Base-by-base conservation (phyloP, 2,797 vertebrate genomes). In the Hydrolagus colliei region DNA sequence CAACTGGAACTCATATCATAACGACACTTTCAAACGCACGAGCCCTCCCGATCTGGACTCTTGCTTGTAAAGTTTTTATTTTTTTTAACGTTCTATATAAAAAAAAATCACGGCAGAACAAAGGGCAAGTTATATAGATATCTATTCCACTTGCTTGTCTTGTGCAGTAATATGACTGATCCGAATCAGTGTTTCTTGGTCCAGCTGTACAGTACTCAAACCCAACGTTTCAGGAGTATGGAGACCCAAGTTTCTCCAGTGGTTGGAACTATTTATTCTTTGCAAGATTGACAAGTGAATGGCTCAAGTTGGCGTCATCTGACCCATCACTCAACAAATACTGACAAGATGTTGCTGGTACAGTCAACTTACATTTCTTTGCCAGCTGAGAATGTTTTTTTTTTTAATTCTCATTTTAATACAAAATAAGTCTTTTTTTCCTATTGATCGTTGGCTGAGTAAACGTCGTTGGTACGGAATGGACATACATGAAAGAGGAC, bases 141-240 rank as follows among this genome's bases (percentile, higher is more conserved):
- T 16, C 78, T 67, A 62, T 80, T 80, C 27, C 78, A 80, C 63
- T 9, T 80, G 78, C 27, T 80, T 80, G 78, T 63, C 27, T 80
- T 67, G 78, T 79, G 63, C 78, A 62, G 10, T 62, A 80, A n/a
- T 80, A 80, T 80, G 65, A 80, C 65, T 32, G 63, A 67, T 80
- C 67, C 67, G 22, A 80, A 80, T 80, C 76, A 79, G 76, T 80
- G 78, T 80, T 80, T 1, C 61, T 79, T 59, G 20, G 11, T 79
- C 61, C 27, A 63, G n/a, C 14, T 14, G 32, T 65, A 14, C 78
- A 61, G 18, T 80, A 18, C n/a, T 80, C 22, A 5, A 67, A 9
- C 27, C 62, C 22, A 22, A 35, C n/a, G 62, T 65, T 67, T 80
- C 78, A 80, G 7, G 22, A 80, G 22, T 80, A 65, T 80, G 62